A percentile compares a stretch with the other conserved stretches of the same genome.
Conservation (phyloP, 2,888 invertebrate genomes). For the Lycaena phlaeas region DNA sequence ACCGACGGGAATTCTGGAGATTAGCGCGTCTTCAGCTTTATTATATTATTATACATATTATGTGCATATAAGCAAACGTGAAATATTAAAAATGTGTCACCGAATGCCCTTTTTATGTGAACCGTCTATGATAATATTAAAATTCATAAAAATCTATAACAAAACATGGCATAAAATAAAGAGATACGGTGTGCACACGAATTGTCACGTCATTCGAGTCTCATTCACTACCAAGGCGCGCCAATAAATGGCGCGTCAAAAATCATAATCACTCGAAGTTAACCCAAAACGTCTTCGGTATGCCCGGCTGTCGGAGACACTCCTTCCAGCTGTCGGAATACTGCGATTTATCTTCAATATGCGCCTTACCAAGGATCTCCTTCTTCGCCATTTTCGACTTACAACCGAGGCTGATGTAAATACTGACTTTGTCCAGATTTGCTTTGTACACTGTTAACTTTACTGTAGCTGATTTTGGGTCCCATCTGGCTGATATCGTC, state of each 20-base stretch:
- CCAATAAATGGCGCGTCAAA: not conserved
- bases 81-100: too few relatives aligned
- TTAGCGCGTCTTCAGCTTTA: too few relatives aligned
- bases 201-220: too few relatives aligned
- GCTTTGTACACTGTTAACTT: conserved; percentile 76
- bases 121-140: too few relatives aligned
- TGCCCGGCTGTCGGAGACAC: conserved; percentile 67
- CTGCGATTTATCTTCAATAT: conserved; percentile 74
- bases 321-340: conserved; percentile 76
- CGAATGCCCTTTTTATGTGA: too few relatives aligned
- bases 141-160: too few relatives aligned
- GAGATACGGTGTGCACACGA: too few relatives aligned
- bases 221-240: too few relatives aligned
- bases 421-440: conserved; percentile 75
- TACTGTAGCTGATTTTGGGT: conserved; percentile 76
- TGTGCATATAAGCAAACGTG: too few relatives aligned
- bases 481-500: conserved; percentile 83
- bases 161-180: too few relatives aligned
- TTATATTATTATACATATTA: too few relatives aligned
- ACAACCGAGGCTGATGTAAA: conserved; percentile 77
- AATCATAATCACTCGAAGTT: conserved; percentile 64
- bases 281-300: conserved; percentile 74
- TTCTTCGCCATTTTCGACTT: conserved; percentile 80
- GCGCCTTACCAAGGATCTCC: conserved; percentile 76
- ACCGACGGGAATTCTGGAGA: too few relatives aligned